Percentiles rank a stretch among this genome's conserved stretches.
phyloP scores from a whole-genome alignment of 2,113 vertebrate genomes.

The Lagopus leucura region DNA sequence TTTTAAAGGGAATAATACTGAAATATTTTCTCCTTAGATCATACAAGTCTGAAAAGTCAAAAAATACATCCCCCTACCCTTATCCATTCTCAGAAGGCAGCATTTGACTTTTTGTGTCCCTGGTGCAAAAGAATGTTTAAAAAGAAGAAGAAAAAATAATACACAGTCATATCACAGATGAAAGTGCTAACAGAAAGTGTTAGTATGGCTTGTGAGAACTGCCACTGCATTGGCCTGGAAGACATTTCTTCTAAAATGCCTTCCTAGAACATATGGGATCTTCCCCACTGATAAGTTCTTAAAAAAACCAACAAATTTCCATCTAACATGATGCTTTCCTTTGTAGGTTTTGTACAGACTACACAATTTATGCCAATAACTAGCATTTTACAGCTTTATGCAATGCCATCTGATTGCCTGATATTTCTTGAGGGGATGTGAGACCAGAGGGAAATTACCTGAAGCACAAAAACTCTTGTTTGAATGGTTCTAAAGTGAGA shows the following conservation, averaged over 20 bases:
- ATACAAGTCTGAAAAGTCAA: rapidly evolving
- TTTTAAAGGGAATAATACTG: neutral
- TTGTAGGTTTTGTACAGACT: slow-evolving; percentile 1
- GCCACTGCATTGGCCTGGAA: neutral
- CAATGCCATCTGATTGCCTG: neutral
- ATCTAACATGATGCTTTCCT: neutral
- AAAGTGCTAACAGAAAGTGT: slow-evolving; percentile 1
- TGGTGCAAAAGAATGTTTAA: neutral
- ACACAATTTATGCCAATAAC: neutral
- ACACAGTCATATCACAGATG: neutral
- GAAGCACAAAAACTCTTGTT: neutral
- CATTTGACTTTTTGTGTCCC: neutral
- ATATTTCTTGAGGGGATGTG: neutral
- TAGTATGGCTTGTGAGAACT: neutral
- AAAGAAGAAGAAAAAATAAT: neutral
- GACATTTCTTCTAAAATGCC: neutral
- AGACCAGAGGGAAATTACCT: neutral
- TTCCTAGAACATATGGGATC: slow-evolving; percentile 46
- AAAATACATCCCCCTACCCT: neutral
- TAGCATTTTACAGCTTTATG: neutral
- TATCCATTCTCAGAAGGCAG: neutral
- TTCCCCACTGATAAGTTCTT: neutral
- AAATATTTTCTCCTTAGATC: neutral
- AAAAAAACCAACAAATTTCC: neutral
- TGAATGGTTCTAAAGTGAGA: neutral